These are phyloP conservation scores for Mnemiopsis leidyi DNA, from an alignment of 37 sponge, comb jelly and placozoan species.

Conservation along the genomic window DNA sequence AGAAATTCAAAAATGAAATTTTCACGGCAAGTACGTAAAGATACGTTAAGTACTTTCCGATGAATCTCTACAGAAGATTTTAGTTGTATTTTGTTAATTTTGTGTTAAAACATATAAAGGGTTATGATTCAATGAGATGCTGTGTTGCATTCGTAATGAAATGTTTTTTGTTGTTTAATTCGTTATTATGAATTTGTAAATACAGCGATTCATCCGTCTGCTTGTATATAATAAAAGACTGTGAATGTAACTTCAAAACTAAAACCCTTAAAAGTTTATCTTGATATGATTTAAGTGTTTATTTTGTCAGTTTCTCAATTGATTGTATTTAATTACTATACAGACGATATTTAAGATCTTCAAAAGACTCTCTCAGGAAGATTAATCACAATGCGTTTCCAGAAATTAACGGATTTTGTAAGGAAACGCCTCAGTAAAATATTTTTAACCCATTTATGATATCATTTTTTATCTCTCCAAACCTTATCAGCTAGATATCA, in stretches of 20 bases:
- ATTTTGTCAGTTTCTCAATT: neutral
- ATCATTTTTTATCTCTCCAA: neutral
- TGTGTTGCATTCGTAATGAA: slow-evolving; percentile 35
- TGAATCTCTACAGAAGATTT: neutral
- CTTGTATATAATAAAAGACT: slow-evolving; percentile 40
- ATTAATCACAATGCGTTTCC: neutral
- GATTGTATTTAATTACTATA: neutral
- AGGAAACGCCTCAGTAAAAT: neutral
- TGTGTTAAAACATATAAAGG: slow-evolving; percentile 50
- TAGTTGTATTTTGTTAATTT: slow-evolving; percentile 61
- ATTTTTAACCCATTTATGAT: neutral
- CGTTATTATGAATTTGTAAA: slow-evolving; percentile 63
- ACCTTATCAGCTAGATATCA: neutral
- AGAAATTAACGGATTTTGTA: neutral
- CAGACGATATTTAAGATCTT: neutral
- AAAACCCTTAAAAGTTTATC: neutral
- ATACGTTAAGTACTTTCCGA: neutral
- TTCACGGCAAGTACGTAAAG: neutral
- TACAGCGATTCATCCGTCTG: slow-evolving; percentile 20
- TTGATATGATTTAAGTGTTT: neutral
- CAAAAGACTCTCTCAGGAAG: neutral
- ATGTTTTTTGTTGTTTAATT: slow-evolving; percentile 61
- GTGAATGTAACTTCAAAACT: neutral
- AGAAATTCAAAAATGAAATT: neutral
- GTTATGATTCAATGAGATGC: slow-evolving; percentile 41